Evolutionary conservation across 2,888 invertebrate species (phyloP).

Genomic region (Acrobasis repandana): DNA sequence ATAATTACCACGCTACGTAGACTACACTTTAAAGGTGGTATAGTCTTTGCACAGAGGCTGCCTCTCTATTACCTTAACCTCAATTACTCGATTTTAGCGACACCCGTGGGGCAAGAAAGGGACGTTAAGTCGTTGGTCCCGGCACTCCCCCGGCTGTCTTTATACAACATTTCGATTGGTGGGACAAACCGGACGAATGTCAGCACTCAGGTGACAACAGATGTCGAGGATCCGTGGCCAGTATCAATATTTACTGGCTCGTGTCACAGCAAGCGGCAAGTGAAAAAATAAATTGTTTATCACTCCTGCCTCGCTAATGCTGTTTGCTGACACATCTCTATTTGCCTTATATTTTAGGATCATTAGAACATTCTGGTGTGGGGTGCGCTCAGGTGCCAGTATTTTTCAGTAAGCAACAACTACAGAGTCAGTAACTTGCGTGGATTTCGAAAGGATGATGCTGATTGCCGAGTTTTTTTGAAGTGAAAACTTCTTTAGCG

Average conservation of each 20-base stretch:
- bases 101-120: too few species aligned
- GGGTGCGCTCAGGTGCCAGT: background rate
- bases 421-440: too few species aligned
- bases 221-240: background rate
- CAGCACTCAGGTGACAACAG: conserved; percentile 4
- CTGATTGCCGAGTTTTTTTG: too few species aligned
- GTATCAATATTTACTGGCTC: conserved; percentile 24
- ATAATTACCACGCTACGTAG: too few species aligned
- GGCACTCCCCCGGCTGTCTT: too few species aligned
- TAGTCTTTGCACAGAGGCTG: too few species aligned
- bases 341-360: conserved; percentile 45
- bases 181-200: conserved; percentile 20
- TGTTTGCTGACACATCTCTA: conserved; percentile 56
- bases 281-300: conserved; percentile 55
- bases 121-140: too few species aligned
- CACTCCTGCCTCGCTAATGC: conserved; percentile 34
- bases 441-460: too few species aligned
- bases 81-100: too few species aligned
- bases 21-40: too few species aligned
- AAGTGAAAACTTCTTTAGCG: too few species aligned
- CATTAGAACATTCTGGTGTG: conserved; percentile 9
- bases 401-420: background rate
- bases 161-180: conserved; percentile 34
- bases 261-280: conserved; percentile 27
- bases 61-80: too few species aligned